Evolutionary conservation across 2,797 vertebrate species (phyloP).

Genomic region (Hapalemur alaotrensis): DNA sequence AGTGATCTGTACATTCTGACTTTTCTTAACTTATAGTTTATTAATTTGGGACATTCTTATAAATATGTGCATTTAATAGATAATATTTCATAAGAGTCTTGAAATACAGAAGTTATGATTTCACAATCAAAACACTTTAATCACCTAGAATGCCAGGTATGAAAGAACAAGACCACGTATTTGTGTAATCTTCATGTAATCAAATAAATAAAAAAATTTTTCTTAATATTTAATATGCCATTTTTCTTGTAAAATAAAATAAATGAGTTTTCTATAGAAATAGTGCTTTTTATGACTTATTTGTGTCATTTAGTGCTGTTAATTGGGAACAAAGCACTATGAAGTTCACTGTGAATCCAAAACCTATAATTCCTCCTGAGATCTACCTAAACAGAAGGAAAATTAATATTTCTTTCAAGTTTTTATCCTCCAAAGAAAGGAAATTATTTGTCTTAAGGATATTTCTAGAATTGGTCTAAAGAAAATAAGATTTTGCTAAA

Average conservation of each 20-base stretch:
- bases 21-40: constrained; percentile 36
- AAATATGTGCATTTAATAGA: not conserved
- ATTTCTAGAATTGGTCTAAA: constrained; percentile 20
- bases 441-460: not conserved
- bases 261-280: not conserved
- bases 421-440: not conserved
- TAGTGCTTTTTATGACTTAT: not conserved
- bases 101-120: constrained; percentile 9
- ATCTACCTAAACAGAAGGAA: not conserved
- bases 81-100: not conserved
- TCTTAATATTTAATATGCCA: not conserved
- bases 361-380: not conserved
- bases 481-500: constrained; percentile 28
- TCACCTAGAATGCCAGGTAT: not conserved
- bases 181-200: not conserved
- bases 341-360: not conserved
- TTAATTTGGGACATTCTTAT: not conserved
- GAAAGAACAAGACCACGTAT: not conserved
- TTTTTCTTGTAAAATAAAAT: constrained; percentile 13
- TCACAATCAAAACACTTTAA: not conserved
- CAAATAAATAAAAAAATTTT: not conserved
- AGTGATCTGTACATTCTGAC: not conserved
- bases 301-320: constrained; percentile 2
- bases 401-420: not conserved
- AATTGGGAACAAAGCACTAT: not conserved